These are phyloP conservation scores for Diadophis punctatus DNA, from an alignment of 2,113 vertebrate species.

Conservation along the genomic window DNA sequence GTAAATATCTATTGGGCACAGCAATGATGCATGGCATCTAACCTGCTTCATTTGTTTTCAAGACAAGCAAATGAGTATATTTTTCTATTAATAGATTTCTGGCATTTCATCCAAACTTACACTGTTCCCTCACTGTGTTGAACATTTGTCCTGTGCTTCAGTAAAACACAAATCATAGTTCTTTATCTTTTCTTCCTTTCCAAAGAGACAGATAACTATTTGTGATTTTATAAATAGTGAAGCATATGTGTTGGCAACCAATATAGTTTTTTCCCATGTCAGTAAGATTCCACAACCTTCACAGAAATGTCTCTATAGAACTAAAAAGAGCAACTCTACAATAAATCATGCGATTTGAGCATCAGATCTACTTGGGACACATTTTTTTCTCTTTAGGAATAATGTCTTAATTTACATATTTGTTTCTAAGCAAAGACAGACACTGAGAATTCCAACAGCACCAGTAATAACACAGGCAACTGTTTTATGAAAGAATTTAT, in stretches of 20 bases:
- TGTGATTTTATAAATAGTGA: not conserved
- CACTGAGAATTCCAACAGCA: not conserved
- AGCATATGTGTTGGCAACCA: not conserved
- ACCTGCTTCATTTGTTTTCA: not conserved
- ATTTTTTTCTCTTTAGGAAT: slow-evolving; percentile 15
- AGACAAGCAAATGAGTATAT: not conserved
- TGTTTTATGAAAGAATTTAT: not conserved
- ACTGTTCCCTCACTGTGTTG: not conserved
- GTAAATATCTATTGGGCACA: not conserved
- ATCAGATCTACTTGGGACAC: slow-evolving; percentile 1
- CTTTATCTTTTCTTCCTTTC: not conserved
- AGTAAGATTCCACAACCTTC: not conserved
- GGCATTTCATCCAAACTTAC: not conserved
- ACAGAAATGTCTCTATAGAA: not conserved
- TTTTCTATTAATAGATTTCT: not conserved
- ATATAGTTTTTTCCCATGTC: not conserved
- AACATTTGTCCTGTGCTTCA: not conserved
- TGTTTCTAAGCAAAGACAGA: slow-evolving; percentile 8
- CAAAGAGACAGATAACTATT: not conserved
- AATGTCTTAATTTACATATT: not conserved
- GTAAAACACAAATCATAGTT: not conserved
- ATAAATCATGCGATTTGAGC: not conserved
- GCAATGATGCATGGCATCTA: not conserved
- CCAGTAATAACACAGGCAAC: slow-evolving; percentile 11
- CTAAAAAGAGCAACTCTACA: not conserved